Percentiles rank a stretch among this genome's conserved stretches.
Evolutionary conservation across 2,797 vertebrate species (phyloP).

Genomic region (Uromys caudimaculatus): DNA sequence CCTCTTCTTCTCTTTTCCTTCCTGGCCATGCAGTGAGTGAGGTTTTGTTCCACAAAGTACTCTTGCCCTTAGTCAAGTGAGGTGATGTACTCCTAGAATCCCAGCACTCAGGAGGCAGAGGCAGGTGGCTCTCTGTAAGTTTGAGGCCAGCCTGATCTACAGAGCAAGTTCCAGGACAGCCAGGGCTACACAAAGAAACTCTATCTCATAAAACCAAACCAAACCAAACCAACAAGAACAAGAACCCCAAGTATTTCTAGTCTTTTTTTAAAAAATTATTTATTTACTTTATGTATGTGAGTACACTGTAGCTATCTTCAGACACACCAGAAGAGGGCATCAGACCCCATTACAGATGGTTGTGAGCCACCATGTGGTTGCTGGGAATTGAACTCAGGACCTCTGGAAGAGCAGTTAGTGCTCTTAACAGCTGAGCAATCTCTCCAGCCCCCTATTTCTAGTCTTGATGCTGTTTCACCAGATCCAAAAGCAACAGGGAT

Average conservation of each 20-base stretch:
- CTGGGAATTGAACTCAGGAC: too few relatives aligned
- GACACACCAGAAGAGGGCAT: too few relatives aligned
- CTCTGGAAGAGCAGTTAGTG: too few relatives aligned
- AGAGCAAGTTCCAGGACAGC: not conserved
- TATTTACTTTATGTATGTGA: too few relatives aligned
- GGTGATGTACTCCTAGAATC: not conserved
- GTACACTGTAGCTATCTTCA: too few relatives aligned
- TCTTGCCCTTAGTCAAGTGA: not conserved
- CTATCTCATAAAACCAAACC: not conserved
- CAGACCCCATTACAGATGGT: too few relatives aligned
- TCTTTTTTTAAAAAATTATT: too few relatives aligned
- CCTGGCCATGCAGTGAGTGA: not conserved
- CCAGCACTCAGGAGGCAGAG: not conserved
- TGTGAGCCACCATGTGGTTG: too few relatives aligned
- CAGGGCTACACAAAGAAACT: not conserved
- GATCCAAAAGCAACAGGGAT: not conserved
- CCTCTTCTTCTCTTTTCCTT: not conserved
- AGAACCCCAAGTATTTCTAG: not conserved
- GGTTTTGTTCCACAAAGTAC: not conserved
- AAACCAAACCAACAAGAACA: not conserved
- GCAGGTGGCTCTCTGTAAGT: not conserved
- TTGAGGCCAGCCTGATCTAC: not conserved
- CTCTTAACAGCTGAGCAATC: too few relatives aligned
- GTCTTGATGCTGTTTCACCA: not conserved
- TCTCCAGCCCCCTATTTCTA: too few relatives aligned